A percentile compares a stretch with the other conserved stretches of the same genome.
These are phyloP conservation scores for Philereme transversata DNA, from an alignment of 2,888 invertebrate genomes.

Conservation along the genomic window DNA sequence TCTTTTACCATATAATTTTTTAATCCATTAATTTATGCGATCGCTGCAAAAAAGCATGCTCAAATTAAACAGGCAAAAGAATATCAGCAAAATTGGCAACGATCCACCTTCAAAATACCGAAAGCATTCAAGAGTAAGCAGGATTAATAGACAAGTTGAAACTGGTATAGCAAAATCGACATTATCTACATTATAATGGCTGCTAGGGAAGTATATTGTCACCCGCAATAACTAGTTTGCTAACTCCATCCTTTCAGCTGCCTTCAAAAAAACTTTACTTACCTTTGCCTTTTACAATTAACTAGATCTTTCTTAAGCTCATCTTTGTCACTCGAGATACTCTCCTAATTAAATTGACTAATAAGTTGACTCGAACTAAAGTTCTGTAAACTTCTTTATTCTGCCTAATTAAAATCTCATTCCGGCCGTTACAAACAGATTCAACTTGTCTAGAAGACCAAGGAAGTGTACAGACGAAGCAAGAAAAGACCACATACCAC, in stretches of 20 bases:
- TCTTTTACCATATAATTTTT: constrained; percentile 3
- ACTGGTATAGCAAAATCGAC: background rate
- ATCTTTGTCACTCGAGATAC: no score
- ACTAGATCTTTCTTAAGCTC: no score
- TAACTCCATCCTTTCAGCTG: no score
- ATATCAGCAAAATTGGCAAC: constrained; percentile 12
- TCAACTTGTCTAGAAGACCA: constrained; percentile 11
- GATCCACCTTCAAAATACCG: constrained; percentile 14
- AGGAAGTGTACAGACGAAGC: constrained; percentile 24
- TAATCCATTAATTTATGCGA: constrained; percentile 13
- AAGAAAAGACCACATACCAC: constrained; percentile 47
- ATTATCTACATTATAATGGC: no score
- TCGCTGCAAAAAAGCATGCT: constrained; percentile 28
- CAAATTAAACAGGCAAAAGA: constrained; percentile 24
- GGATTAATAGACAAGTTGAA: constrained; percentile 10
- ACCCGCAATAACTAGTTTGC: no score
- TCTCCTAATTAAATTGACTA: no score
- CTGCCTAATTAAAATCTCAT: no score
- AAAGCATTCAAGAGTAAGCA: constrained; percentile 20
- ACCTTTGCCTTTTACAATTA: no score
- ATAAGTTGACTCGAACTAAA: no score
- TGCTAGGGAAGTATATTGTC: no score
- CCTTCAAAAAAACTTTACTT: no score
- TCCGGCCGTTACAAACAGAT: background rate
- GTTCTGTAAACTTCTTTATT: no score